phyloP scores from a whole-genome alignment of 2,888 invertebrate genomes.

The Oegoconia quadripuncta region DNA sequence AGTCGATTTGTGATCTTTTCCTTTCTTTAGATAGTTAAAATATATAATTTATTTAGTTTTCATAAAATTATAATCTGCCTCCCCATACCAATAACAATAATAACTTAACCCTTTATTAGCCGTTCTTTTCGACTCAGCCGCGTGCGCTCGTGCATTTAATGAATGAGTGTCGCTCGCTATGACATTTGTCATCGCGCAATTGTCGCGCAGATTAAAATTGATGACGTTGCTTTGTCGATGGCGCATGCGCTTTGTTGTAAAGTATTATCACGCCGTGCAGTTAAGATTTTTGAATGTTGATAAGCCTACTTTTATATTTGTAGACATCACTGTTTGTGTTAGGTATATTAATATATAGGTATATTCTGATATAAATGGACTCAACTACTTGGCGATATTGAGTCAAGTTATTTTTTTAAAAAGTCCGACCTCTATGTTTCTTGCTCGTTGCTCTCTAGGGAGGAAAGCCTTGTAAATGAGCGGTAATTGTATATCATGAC shows the following conservation, averaged over 20 bases:
- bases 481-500: no score
- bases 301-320: constrained; percentile 26
- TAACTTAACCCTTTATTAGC: constrained; percentile 74
- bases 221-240: constrained; percentile 72
- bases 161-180: constrained; percentile 67
- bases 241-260: constrained; percentile 54
- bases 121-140: constrained; percentile 47
- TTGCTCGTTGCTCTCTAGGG: no score
- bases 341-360: no score
- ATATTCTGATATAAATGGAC: no score
- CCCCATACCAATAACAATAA: constrained; percentile 53
- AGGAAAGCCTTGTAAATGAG: no score
- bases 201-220: constrained; percentile 78
- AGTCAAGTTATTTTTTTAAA: no score
- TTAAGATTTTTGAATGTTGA: constrained; percentile 45
- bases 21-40: neutral
- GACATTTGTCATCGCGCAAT: constrained; percentile 79
- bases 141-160: constrained; percentile 64
- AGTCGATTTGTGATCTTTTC: no score
- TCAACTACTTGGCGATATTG: no score
- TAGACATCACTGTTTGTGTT: no score
- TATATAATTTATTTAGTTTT: no score
- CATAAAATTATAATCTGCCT: constrained; percentile 47
- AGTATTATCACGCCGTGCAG: constrained; percentile 51
- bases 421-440: no score